phyloP scores from a whole-genome alignment of 2,797 vertebrate species.

The Helarctos malayanus region DNA sequence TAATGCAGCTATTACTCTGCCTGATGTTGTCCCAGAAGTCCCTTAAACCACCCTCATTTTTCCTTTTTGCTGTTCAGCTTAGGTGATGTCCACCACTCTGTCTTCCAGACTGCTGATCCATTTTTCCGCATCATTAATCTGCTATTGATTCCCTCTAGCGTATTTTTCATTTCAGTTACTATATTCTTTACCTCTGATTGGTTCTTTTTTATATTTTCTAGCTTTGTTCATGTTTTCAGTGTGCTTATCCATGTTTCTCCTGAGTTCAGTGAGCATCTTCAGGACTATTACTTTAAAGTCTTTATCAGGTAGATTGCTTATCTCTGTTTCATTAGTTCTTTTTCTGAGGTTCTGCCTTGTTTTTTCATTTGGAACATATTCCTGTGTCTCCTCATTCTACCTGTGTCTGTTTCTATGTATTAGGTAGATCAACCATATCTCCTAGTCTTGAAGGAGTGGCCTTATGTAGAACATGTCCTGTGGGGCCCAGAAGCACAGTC shows the following conservation, averaged over 20 bases:
- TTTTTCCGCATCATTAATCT: not conserved
- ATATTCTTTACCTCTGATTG: not conserved
- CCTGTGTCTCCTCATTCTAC: not conserved
- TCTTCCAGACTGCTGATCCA: not conserved
- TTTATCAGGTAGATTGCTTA: not conserved
- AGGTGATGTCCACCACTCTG: not conserved
- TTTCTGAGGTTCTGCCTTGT: not conserved
- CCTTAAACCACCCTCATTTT: not conserved
- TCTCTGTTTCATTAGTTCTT: not conserved
- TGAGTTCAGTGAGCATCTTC: not conserved
- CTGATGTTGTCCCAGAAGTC: not conserved
- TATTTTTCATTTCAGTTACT: not conserved
- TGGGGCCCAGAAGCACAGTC: not conserved
- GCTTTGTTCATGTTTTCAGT: not conserved
- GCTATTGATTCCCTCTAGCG: not conserved
- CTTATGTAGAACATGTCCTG: not conserved
- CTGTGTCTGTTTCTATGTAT: not conserved
- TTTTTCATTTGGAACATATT: not conserved
- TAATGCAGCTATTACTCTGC: not conserved
- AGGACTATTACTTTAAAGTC: not conserved
- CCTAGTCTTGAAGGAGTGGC: not conserved
- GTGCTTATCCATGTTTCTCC: not conserved
- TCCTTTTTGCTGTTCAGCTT: not conserved
- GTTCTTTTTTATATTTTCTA: not conserved
- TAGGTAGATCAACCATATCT: not conserved